A percentile compares a stretch with the other conserved stretches of the same genome.
Conservation (phyloP, 2,888 invertebrate genomes). For the Tinea semifulvella region DNA sequence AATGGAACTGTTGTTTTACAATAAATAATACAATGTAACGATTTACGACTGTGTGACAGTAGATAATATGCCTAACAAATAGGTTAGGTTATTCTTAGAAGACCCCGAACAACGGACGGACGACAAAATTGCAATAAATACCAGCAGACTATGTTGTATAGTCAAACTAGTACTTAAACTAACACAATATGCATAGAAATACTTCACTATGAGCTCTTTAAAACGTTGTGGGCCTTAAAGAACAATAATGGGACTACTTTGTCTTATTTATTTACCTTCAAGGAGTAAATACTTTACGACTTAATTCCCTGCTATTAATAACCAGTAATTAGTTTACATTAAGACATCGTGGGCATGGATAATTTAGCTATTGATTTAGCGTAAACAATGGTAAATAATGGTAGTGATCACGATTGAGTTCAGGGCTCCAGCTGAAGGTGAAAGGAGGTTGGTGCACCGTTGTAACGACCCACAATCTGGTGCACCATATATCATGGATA, state of each 20-base stretch:
- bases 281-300: not conserved
- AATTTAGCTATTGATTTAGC: not conserved
- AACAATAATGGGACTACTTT: too few species aligned
- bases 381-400: conserved; percentile 8
- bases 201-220: not conserved
- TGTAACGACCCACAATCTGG: conserved; percentile 2
- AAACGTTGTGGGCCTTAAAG: not conserved
- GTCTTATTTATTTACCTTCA: too few species aligned
- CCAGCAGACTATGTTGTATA: too few species aligned
- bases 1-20: too few species aligned
- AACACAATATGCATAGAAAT: too few species aligned
- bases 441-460: conserved; percentile 42
- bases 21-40: not conserved
- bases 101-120: not conserved
- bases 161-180: too few species aligned
- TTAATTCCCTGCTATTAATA: not conserved
- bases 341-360: conserved; percentile 1
- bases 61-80: too few species aligned
- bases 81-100: conserved; percentile 6
- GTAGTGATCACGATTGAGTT: conserved; percentile 20
- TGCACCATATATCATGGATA: conserved; percentile 9
- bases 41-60: conserved; percentile 3
- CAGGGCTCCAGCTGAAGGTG: conserved; percentile 29
- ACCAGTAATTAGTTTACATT: conserved; percentile 4
- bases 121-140: conserved; percentile 2